phyloP scores from a whole-genome alignment of 2,113 vertebrate genomes.

The Scopus umbretta region DNA sequence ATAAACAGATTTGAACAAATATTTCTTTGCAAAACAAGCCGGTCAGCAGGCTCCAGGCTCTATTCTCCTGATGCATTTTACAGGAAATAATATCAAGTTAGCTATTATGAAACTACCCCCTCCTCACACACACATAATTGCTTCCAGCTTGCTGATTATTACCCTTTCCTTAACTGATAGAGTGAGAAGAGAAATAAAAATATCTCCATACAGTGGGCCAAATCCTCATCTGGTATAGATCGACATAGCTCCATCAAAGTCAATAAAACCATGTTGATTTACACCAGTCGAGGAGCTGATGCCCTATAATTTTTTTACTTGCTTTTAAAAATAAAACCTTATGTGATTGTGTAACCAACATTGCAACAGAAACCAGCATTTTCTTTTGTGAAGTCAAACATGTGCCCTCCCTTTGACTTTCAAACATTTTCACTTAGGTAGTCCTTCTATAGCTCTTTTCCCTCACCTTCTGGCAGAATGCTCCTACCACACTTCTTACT shows the following conservation, averaged over 20 bases:
- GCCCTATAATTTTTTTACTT: constrained; percentile 53
- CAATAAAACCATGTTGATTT: constrained; percentile 60
- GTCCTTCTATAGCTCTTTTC: background rate
- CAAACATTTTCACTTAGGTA: background rate
- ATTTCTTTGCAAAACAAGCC: constrained; percentile 49
- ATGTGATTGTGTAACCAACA: constrained; percentile 54
- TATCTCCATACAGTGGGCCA: constrained; percentile 53
- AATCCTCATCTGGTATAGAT: constrained; percentile 65
- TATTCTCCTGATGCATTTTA: constrained; percentile 61
- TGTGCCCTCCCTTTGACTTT: background rate
- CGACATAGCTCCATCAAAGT: constrained; percentile 57
- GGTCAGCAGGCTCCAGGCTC: constrained; percentile 48
- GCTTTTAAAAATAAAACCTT: constrained; percentile 62
- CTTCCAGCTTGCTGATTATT: constrained; percentile 65
- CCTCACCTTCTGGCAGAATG: background rate
- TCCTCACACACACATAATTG: constrained; percentile 56
- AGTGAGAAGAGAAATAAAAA: constrained; percentile 55
- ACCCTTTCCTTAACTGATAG: constrained; percentile 60
- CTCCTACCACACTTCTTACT: background rate
- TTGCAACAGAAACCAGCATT: constrained; percentile 42
- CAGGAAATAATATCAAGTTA: constrained; percentile 65
- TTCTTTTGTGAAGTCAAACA: constrained; percentile 50
- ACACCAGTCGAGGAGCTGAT: constrained; percentile 47
- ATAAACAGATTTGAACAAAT: constrained; percentile 46
- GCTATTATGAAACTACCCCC: constrained; percentile 65